These are phyloP conservation scores for Choristoneura fumiferana DNA, from an alignment of 1,140 invertebrate species.

Conservation along the genomic window DNA sequence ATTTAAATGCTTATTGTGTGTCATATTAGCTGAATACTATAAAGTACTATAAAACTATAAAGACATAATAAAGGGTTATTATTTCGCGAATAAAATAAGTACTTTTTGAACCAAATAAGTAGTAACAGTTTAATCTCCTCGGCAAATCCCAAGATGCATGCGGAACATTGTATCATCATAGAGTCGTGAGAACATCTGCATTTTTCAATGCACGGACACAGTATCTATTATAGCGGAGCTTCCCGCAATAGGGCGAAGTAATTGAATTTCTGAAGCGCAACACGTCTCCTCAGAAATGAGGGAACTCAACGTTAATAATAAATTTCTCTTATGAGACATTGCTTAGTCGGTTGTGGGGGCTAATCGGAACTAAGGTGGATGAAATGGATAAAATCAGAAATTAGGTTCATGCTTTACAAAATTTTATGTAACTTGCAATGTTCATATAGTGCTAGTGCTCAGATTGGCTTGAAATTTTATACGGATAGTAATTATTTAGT, in stretches of 20 bases:
- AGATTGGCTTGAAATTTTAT: too few relatives aligned
- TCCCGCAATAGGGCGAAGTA: slow-evolving; percentile 22
- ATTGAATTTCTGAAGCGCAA: slow-evolving; percentile 40
- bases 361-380: neutral
- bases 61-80: too few relatives aligned
- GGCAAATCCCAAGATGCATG: neutral
- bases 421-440: too few relatives aligned
- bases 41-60: neutral
- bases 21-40: neutral
- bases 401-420: too few relatives aligned
- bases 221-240: slow-evolving; percentile 1
- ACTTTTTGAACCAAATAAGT: too few relatives aligned
- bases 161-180: slow-evolving; percentile 1
- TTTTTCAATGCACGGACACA: slow-evolving; percentile 17
- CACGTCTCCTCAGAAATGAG: slow-evolving; percentile 30
- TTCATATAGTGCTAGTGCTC: too few relatives aligned
- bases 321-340: slow-evolving; percentile 29
- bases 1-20: neutral
- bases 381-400: too few relatives aligned
- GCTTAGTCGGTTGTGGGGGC: slow-evolving; percentile 29
- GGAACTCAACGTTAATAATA: slow-evolving; percentile 31
- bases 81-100: too few relatives aligned
- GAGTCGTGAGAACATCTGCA: slow-evolving; percentile 3
- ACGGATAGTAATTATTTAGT: too few relatives aligned
- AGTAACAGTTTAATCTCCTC: neutral